These are phyloP conservation scores for Montipora capricornis DNA, from an alignment of 64 coral and sea anemone species.

Conservation along the genomic window DNA sequence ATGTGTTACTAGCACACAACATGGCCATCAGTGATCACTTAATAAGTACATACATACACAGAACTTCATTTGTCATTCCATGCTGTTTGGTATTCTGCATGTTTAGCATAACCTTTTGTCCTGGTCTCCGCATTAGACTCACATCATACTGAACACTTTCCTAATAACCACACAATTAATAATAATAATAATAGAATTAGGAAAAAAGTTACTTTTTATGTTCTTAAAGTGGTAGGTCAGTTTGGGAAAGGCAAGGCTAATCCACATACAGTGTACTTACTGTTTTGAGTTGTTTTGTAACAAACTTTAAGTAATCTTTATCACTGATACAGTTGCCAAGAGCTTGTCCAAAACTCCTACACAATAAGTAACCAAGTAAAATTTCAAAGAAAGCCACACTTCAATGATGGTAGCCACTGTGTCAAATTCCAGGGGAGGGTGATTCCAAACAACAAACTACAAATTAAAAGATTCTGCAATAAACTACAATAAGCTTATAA, in stretches of 20 bases:
- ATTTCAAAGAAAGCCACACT: not conserved
- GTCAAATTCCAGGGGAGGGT: no score
- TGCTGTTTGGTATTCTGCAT: not conserved
- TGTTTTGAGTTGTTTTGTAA: slow-evolving; percentile 85
- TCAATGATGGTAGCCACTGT: no score
- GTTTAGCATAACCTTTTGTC: not conserved
- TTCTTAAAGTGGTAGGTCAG: no score
- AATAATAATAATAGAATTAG: no score
- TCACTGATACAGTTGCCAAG: slow-evolving; percentile 91
- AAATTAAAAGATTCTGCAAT: no score
- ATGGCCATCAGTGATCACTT: no score
- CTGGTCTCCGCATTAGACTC: not conserved
- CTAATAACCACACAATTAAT: not conserved
- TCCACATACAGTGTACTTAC: slow-evolving; percentile 25
- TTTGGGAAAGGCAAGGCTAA: not conserved
- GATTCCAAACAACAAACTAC: no score
- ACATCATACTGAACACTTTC: not conserved
- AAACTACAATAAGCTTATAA: no score
- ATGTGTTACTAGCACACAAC: no score
- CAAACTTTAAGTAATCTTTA: slow-evolving; percentile 87
- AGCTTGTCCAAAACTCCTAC: slow-evolving; percentile 90
- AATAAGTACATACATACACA: not conserved
- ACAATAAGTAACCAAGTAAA: not conserved
- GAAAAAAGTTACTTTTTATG: no score
- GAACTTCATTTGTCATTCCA: not conserved